These are phyloP conservation scores for Acronicta leporina DNA, from an alignment of 2,888 invertebrate genomes.

Conservation along the genomic window DNA sequence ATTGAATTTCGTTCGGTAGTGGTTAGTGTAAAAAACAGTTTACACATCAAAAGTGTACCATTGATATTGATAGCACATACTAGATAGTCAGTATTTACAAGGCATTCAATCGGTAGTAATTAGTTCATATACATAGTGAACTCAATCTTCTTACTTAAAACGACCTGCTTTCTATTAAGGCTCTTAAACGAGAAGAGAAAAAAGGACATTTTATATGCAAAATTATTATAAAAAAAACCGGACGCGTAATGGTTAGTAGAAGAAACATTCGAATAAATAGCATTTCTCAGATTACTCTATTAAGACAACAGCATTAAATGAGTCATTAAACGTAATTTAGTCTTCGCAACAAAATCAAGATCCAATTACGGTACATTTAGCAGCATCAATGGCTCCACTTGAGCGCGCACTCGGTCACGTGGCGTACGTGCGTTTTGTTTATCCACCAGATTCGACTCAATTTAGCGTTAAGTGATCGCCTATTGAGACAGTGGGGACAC, in stretches of 20 bases:
- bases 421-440: constrained; percentile 80
- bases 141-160: too few species aligned
- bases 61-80: neutral
- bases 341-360: constrained; percentile 76
- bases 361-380: constrained; percentile 85
- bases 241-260: too few species aligned
- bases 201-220: neutral
- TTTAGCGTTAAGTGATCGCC: constrained; percentile 82
- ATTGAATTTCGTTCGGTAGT: constrained; percentile 49
- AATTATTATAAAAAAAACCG: neutral
- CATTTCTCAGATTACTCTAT: constrained; percentile 35
- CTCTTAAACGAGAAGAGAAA: too few species aligned
- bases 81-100: too few species aligned
- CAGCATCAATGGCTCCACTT: constrained; percentile 74
- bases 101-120: too few species aligned
- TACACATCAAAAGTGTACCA: neutral
- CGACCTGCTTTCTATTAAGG: too few species aligned
- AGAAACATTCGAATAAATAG: neutral
- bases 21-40: constrained; percentile 58
- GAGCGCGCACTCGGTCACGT: constrained; percentile 74
- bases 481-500: constrained; percentile 69
- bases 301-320: constrained; percentile 49
- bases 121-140: too few species aligned
- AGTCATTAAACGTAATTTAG: constrained; percentile 63
- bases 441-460: constrained; percentile 80